A percentile compares a stretch with the other conserved stretches of the same genome.
Conservation (phyloP, 2,888 invertebrate genomes). For the Rhodophaea formosa region DNA sequence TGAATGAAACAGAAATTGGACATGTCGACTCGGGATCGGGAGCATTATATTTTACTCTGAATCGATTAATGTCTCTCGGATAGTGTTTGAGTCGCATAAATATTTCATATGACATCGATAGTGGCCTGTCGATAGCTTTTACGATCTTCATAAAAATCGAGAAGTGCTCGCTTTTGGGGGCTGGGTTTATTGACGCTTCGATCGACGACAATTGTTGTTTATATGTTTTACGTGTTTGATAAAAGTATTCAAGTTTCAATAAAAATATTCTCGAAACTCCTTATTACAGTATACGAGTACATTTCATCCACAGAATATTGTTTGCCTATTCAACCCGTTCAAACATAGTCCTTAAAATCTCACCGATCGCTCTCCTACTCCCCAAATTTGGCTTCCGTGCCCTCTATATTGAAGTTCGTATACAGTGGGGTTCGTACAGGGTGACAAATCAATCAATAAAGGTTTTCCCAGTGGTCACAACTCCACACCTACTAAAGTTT, state of each 20-base stretch:
- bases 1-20: slow-evolving; percentile 18
- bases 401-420: slow-evolving; percentile 19
- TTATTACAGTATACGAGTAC: neutral
- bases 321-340: slow-evolving; percentile 18
- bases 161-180: slow-evolving; percentile 36
- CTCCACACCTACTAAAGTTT: slow-evolving; percentile 20
- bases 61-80: slow-evolving; percentile 54
- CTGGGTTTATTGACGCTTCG: slow-evolving; percentile 45
- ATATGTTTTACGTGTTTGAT: slow-evolving; percentile 13
- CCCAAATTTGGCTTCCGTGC: slow-evolving; percentile 19
- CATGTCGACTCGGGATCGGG: slow-evolving; percentile 10
- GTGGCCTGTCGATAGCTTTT: slow-evolving; percentile 59
- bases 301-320: slow-evolving; percentile 10
- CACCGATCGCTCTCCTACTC: slow-evolving; percentile 18
- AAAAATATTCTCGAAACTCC: slow-evolving; percentile 10
- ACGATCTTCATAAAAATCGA: slow-evolving; percentile 61
- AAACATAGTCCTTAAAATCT: slow-evolving; percentile 20
- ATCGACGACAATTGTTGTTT: slow-evolving; percentile 33
- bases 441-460: slow-evolving; percentile 22
- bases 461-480: slow-evolving; percentile 22
- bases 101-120: slow-evolving; percentile 64
- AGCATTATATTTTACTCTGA: slow-evolving; percentile 25
- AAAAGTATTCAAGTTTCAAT: neutral
- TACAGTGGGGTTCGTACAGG: slow-evolving; percentile 18
- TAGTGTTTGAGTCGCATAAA: slow-evolving; percentile 58